Evolutionary conservation across 2,888 invertebrate species (phyloP).

Genomic region (Nephrotoma flavescens): DNA sequence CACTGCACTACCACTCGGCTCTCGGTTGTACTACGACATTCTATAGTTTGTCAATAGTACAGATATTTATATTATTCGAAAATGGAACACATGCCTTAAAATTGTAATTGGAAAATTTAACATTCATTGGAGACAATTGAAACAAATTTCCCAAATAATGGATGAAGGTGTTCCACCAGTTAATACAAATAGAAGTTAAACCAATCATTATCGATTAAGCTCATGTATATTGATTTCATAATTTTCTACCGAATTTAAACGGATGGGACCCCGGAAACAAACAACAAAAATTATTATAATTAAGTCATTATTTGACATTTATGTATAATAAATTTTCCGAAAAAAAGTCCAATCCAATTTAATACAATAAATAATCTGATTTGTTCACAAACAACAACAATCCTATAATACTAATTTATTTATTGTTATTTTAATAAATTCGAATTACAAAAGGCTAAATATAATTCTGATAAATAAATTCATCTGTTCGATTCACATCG

Average conservation of each 20-base stretch:
- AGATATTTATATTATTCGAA: too few species aligned
- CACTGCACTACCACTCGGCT: too few species aligned
- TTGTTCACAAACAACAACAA: background rate
- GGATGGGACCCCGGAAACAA: background rate
- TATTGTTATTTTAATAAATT: background rate
- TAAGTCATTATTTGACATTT: background rate
- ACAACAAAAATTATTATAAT: background rate
- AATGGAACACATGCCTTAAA: too few species aligned
- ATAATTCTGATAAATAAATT: background rate
- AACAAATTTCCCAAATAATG: too few species aligned
- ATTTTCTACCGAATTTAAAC: background rate
- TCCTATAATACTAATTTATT: background rate
- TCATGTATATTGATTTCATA: background rate
- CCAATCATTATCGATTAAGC: background rate
- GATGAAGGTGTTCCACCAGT: too few species aligned
- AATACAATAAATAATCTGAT: background rate
- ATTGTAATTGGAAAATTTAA: too few species aligned
- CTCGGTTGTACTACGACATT: too few species aligned
- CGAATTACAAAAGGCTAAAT: background rate
- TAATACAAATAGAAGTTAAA: too few species aligned
- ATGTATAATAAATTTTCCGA: background rate
- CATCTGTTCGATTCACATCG: background rate
- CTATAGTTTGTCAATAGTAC: too few species aligned
- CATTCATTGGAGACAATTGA: too few species aligned
- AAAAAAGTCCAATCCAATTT: background rate